These are phyloP conservation scores for Argyra leucocephala DNA, from an alignment of 2,888 invertebrate genomes.

Conservation along the genomic window DNA sequence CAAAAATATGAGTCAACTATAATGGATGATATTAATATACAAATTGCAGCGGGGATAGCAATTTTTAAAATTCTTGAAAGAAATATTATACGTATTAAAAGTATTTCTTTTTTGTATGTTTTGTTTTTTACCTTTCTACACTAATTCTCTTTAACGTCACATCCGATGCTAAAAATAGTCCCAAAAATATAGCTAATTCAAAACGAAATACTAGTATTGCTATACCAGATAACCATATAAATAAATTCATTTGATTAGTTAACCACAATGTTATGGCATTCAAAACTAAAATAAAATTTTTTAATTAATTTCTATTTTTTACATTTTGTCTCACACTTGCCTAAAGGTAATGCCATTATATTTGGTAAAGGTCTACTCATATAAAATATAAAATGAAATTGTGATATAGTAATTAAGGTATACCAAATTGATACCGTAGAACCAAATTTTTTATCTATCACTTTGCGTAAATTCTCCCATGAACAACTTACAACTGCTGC, in stretches of 20 bases:
- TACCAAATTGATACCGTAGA: slow-evolving; percentile 70
- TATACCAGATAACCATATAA: slow-evolving; percentile 75
- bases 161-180: slow-evolving; percentile 73
- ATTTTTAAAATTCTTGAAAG: slow-evolving; percentile 57
- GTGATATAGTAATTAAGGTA: slow-evolving; percentile 72
- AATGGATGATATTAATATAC: slow-evolving; percentile 61
- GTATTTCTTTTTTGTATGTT: neutral
- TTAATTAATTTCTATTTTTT: slow-evolving; percentile 13
- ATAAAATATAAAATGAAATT: slow-evolving; percentile 98
- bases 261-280: slow-evolving; percentile 80
- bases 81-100: slow-evolving; percentile 17
- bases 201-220: slow-evolving; percentile 83
- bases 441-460: slow-evolving; percentile 71
- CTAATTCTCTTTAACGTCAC: slow-evolving; percentile 61
- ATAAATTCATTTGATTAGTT: slow-evolving; percentile 59
- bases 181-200: slow-evolving; percentile 79
- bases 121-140: slow-evolving; percentile 53
- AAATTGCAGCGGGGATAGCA: slow-evolving; percentile 60
- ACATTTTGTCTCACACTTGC: slow-evolving; percentile 46
- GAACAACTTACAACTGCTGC: slow-evolving; percentile 65
- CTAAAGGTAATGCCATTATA: slow-evolving; percentile 82
- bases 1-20: slow-evolving; percentile 87
- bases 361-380: slow-evolving; percentile 90
- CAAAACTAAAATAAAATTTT: slow-evolving; percentile 57
- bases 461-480: slow-evolving; percentile 63